These are phyloP conservation scores for Psilopogon haemacephalus DNA, from an alignment of 2,113 vertebrate genomes.

Conservation along the genomic window DNA sequence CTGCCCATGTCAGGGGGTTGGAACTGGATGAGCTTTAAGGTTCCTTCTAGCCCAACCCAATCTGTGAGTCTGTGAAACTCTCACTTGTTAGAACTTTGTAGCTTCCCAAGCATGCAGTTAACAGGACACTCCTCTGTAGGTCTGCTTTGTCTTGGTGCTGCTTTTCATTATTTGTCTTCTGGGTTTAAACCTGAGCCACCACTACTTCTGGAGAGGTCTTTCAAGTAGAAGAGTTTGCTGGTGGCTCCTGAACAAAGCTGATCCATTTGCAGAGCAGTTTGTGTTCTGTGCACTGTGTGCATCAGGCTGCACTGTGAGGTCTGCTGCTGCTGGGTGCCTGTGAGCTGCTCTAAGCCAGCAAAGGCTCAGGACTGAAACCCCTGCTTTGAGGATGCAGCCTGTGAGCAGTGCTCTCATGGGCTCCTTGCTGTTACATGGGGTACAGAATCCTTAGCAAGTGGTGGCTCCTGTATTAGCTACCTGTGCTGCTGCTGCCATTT, in stretches of 20 bases:
- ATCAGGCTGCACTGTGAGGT: fast-evolving
- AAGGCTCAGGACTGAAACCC: neutral
- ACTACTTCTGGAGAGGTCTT: neutral
- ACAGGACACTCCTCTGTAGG: neutral
- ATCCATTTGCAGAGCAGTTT: neutral
- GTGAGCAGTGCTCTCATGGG: neutral
- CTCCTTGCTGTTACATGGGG: neutral
- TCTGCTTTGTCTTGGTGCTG: neutral
- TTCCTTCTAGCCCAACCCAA: no score
- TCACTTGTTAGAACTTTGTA: neutral
- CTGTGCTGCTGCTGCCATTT: neutral
- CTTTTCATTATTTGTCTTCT: neutral
- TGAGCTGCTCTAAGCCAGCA: neutral
- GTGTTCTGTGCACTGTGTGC: neutral
- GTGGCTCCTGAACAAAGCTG: neutral
- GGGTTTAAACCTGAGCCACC: neutral
- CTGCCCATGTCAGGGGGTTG: no score
- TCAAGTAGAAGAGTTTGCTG: neutral
- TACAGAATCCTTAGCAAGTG: neutral
- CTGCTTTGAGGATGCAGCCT: neutral
- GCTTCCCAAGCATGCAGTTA: neutral
- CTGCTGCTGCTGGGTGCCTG: neutral
- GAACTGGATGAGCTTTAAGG: no score
- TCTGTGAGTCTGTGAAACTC: no score
- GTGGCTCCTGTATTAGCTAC: neutral